Conservation (phyloP, 1,140 invertebrate genomes). For the Orussus abietinus region DNA sequence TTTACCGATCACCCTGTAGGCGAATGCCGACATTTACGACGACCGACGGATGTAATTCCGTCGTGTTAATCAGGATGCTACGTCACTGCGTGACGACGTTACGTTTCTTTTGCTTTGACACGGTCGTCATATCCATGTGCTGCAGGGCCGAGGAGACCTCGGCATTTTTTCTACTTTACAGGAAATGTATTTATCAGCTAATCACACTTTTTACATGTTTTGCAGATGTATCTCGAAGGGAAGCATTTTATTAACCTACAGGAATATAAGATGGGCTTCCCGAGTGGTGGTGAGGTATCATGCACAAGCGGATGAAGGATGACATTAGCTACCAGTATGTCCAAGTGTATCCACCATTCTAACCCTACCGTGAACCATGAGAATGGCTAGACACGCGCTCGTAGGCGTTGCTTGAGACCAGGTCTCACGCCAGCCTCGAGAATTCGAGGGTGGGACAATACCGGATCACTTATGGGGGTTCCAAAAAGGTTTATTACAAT, state of each 20-base stretch:
- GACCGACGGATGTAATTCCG: not conserved
- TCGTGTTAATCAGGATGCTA: not conserved
- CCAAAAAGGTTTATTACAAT: not conserved
- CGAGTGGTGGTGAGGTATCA: not conserved
- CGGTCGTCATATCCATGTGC: not conserved
- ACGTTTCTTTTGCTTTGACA: not conserved
- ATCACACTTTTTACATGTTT: too few species aligned
- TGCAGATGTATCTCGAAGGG: not conserved
- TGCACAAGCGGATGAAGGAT: too few species aligned
- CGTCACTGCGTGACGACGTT: not conserved
- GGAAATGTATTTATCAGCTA: too few species aligned
- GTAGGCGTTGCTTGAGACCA: not conserved
- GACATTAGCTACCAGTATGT: slow-evolving; percentile 1
- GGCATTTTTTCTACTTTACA: too few species aligned
- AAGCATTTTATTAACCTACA: not conserved
- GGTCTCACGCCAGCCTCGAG: slow-evolving; percentile 1
- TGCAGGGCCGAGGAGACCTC: not conserved
- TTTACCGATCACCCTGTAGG: not conserved
- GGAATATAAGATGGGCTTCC: not conserved
- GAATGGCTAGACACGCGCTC: not conserved
- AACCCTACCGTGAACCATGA: too few species aligned
- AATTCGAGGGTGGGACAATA: not conserved
- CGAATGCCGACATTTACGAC: not conserved
- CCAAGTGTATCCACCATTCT: not conserved
- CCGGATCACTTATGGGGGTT: not conserved